Evolutionary conservation across 2,113 vertebrate genomes (phyloP).

Genomic region (Apus apus): DNA sequence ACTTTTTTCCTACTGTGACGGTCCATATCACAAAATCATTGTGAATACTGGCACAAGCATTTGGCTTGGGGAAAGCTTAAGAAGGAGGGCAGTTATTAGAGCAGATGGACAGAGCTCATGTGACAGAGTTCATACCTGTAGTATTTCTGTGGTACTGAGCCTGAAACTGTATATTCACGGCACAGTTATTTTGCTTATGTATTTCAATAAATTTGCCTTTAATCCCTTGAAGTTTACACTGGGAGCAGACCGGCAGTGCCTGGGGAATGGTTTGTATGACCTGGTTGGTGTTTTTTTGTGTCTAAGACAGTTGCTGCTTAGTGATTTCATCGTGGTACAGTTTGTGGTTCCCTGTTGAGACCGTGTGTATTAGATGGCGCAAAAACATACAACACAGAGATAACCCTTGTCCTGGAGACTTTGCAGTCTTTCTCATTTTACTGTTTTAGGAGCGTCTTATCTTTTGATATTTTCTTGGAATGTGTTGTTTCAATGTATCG

Average conservation of each 20-base stretch:
- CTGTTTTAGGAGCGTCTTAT: not conserved
- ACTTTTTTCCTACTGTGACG: not conserved
- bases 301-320: not conserved
- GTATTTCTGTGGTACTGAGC: not conserved
- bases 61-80: constrained; percentile 6
- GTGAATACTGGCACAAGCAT: not conserved
- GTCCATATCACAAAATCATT: constrained; percentile 3
- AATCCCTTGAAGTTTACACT: not conserved
- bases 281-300: not conserved
- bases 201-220: not conserved
- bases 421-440: not conserved
- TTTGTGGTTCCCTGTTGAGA: not conserved
- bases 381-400: not conserved
- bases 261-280: not conserved
- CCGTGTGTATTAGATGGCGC: rapidly evolving
- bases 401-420: not conserved
- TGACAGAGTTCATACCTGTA: not conserved
- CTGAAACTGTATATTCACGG: not conserved
- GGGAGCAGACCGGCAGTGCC: not conserved
- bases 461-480: not conserved
- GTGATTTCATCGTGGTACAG: not conserved
- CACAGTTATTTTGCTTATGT: not conserved
- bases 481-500: not conserved
- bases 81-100: not conserved
- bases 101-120: not conserved